Percentiles rank a stretch among this genome's conserved stretches.
phyloP scores from a whole-genome alignment of 2,888 invertebrate genomes.

The Linnaemya tessellans region DNA sequence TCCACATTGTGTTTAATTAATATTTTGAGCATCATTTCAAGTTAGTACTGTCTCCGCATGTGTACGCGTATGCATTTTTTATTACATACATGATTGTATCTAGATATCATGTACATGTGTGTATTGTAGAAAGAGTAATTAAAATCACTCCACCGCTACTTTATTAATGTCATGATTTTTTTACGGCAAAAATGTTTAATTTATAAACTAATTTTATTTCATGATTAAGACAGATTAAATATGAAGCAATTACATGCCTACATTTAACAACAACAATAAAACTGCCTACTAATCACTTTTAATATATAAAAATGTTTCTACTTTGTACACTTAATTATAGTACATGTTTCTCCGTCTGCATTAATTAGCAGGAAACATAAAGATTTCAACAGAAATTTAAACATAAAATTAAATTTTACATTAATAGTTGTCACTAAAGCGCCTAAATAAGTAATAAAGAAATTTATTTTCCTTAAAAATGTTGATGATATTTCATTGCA shows the following conservation, averaged over 20 bases:
- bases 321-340: conserved; percentile 26
- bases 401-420: background rate
- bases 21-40: conserved; percentile 61
- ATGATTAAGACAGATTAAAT: conserved; percentile 38
- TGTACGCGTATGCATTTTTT: background rate
- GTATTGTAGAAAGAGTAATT: background rate
- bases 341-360: background rate
- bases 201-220: conserved; percentile 50
- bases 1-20: conserved; percentile 60
- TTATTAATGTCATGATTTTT: conserved; percentile 25
- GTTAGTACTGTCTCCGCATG: conserved; percentile 19
- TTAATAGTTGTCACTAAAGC: conserved; percentile 22
- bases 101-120: background rate
- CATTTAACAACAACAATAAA: conserved; percentile 9
- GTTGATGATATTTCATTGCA: background rate
- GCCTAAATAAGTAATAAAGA: background rate
- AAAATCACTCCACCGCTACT: conserved; percentile 5
- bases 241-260: conserved; percentile 1
- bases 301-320: conserved; percentile 15
- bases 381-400: background rate
- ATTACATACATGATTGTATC: background rate
- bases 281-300: conserved; percentile 42
- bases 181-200: conserved; percentile 52
- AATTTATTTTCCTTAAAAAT: conserved; percentile 3
- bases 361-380: background rate